Evolutionary conservation across 2,113 vertebrate species (phyloP), one percentile per base, ranked within the genome.

Genomic region (Syngnathoides biaculeatus): DNA sequence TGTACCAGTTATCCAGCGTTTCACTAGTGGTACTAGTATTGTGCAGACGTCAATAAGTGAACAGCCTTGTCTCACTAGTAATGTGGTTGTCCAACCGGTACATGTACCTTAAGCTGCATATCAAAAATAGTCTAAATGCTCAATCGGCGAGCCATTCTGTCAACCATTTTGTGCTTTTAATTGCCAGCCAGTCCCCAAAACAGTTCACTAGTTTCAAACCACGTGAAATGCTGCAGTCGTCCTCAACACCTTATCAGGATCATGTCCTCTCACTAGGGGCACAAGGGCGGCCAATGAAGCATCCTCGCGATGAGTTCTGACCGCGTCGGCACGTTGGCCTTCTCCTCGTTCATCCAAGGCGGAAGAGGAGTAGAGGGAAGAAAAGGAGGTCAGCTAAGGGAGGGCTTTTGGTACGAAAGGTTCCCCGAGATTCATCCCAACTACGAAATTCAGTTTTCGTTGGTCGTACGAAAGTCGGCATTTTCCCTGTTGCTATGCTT

Each of bases 351-450:
- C 22, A 20, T 8, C 20, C 3, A 10, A 3, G n/a, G 58, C 58
- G 15, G 35, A 39, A 35, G 80, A 70, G 72, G 77, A 81, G 73
- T 75, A 69, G 71, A 73, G 68, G 81, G 80, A 83, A 75, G 81
- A 75, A 14, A 73, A 82, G 86, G 79, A 81, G 79, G 89, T 86
- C 89, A 91, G 82, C 80, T 69, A 73, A 80, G 84, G 89, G 87
- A 65, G 78, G 79, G 79, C 77, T 80, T 89, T 85, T 81, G 86
- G 87, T 79, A 62, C 84, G 80, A 86, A 83, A 79, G 74, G 62
- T 82, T 68, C 67, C 82, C 73, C 77, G 72, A 85, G 83, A 74
- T 85, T 85, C 55, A 59, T 75, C 64, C 84, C 74, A 87, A 88
- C 85, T 84, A 78, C 69, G 84, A 87, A 82, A 79, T 75, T 15